These are phyloP conservation scores for Goniozus legneri DNA, from an alignment of 1,140 invertebrate genomes.

Conservation along the genomic window DNA sequence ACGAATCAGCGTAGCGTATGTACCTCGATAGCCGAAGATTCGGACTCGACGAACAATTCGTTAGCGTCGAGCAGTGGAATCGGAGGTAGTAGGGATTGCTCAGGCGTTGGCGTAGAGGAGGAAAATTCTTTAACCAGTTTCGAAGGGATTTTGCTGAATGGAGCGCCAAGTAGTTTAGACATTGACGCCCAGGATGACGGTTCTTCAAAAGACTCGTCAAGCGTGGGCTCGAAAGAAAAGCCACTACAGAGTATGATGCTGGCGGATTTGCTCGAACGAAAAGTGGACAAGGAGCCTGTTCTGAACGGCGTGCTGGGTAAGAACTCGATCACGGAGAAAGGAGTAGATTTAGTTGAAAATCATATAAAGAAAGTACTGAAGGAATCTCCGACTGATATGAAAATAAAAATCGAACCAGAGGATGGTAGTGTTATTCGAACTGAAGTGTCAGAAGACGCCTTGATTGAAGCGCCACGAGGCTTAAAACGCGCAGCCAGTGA, in stretches of 20 bases:
- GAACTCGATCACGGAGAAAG: conserved; percentile 62
- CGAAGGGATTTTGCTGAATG: conserved; percentile 61
- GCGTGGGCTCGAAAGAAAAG: conserved; percentile 44
- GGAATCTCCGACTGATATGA: conserved; percentile 43
- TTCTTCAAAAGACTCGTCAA: conserved; percentile 57
- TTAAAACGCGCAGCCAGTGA: conserved; percentile 50
- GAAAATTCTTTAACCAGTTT: conserved; percentile 64
- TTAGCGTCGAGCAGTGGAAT: conserved; percentile 58
- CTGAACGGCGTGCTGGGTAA: conserved; percentile 61
- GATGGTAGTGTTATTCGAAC: conserved; percentile 30
- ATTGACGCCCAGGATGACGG: conserved; percentile 57
- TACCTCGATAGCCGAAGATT: conserved; percentile 55
- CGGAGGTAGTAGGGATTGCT: conserved; percentile 50
- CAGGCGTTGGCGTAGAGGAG: conserved; percentile 54
- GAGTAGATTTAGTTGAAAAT: conserved; percentile 62
- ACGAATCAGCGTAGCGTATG: conserved; percentile 38
- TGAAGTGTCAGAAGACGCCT: conserved; percentile 41
- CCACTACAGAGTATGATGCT: conserved; percentile 59
- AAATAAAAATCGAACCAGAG: conserved; percentile 27
- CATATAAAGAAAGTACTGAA: conserved; percentile 59
- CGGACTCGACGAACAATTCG: conserved; percentile 59
- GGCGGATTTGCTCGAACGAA: conserved; percentile 65
- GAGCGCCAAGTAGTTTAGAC: conserved; percentile 55
- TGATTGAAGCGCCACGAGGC: conserved; percentile 42
- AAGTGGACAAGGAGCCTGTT: conserved; percentile 60